A percentile compares a stretch with the other conserved stretches of the same genome.
These are phyloP conservation scores for Drosophila pseudoobscura DNA, from an alignment of 1,140 invertebrate genomes.

Conservation along the genomic window DNA sequence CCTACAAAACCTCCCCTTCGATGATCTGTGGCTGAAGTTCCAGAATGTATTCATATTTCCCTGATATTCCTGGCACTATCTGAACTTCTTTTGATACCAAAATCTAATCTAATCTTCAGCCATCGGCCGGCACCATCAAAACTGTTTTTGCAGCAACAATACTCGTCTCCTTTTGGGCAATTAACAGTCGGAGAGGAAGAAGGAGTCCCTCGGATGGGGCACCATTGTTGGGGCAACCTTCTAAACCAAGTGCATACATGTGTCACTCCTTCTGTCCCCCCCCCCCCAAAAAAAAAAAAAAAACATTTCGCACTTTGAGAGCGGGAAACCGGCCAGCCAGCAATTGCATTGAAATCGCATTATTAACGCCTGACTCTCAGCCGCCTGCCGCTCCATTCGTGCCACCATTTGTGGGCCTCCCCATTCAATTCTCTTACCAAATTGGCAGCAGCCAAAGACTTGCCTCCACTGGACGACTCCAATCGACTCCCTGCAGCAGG, in stretches of 20 bases:
- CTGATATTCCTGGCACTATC: no score
- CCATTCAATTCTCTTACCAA: slow-evolving; percentile 57
- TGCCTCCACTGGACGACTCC: no score
- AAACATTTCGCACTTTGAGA: slow-evolving; percentile 59
- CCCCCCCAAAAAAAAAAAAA: no score
- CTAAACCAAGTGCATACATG: slow-evolving; percentile 81
- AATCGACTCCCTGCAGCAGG: not conserved
- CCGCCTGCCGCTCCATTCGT: slow-evolving; percentile 2
- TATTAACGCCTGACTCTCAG: slow-evolving; percentile 70
- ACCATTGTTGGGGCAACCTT: slow-evolving; percentile 51
- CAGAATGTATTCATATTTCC: not conserved
- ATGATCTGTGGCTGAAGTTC: no score
- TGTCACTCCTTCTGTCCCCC: slow-evolving; percentile 78
- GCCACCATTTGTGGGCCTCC: slow-evolving; percentile 3
- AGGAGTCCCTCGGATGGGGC: slow-evolving; percentile 19
- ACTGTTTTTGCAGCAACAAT: slow-evolving; percentile 4
- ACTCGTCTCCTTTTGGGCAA: slow-evolving; percentile 12
- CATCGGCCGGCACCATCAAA: slow-evolving; percentile 6
- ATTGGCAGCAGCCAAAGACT: slow-evolving; percentile 53
- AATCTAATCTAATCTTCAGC: slow-evolving; percentile 26
- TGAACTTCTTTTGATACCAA: slow-evolving; percentile 1
- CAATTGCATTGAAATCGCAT: slow-evolving; percentile 77
- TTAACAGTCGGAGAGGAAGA: slow-evolving; percentile 23
- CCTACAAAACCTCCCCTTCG: no score
- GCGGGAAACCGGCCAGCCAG: slow-evolving; percentile 10